These are phyloP conservation scores for Nasonia longicornis DNA, from an alignment of 1,140 invertebrate genomes.

Conservation along the genomic window DNA sequence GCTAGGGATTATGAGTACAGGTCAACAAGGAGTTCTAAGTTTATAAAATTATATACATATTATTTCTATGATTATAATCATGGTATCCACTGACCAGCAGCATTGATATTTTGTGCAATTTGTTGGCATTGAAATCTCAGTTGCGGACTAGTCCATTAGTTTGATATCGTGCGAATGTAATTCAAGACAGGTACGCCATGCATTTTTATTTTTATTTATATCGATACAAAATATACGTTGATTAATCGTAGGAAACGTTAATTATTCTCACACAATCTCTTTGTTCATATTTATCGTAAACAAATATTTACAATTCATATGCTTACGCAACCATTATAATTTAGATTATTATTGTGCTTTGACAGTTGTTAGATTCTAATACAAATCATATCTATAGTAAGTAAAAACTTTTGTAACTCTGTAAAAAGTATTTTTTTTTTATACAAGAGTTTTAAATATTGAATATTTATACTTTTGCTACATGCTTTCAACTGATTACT, in stretches of 20 bases:
- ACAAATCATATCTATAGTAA: not conserved
- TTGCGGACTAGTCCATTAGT: slow-evolving; percentile 13
- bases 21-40: too few species aligned
- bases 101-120: not conserved
- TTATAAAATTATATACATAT: too few species aligned
- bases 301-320: not conserved
- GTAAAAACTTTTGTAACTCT: not conserved
- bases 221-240: not conserved
- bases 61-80: too few species aligned
- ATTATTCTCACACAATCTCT: not conserved
- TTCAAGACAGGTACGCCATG: not conserved
- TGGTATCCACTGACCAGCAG: slow-evolving; percentile 7
- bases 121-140: not conserved
- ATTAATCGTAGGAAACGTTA: not conserved
- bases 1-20: too few species aligned
- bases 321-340: not conserved
- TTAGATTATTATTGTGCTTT: slow-evolving; percentile 1
- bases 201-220: not conserved
- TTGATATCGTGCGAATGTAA: not conserved
- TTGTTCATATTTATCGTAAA: not conserved
- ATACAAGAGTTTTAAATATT: not conserved
- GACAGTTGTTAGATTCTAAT: not conserved
- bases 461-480: not conserved
- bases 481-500: not conserved
- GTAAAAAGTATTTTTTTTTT: not conserved